Conservation (phyloP, 2,888 invertebrate species). For the Folsomia manolachei region DNA sequence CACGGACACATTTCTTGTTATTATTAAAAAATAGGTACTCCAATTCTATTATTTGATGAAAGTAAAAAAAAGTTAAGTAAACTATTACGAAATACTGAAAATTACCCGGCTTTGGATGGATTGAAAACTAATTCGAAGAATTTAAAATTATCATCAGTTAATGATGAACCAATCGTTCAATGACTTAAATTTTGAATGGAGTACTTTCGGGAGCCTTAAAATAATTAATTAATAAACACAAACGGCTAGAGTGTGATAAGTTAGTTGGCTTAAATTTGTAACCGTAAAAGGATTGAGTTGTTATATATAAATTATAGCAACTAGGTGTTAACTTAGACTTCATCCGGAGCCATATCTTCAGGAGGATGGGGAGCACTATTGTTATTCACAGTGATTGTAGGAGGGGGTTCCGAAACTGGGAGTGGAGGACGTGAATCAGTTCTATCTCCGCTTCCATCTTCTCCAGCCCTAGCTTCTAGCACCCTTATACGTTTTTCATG, state of each 20-base stretch:
- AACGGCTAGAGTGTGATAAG: background rate
- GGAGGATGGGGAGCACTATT: slow-evolving; percentile 37
- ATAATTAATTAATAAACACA: background rate
- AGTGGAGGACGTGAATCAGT: slow-evolving; percentile 31
- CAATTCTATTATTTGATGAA: background rate
- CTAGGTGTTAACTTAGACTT: slow-evolving; percentile 51
- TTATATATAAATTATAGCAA: background rate
- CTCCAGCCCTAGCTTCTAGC: slow-evolving; percentile 61
- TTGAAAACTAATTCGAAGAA: background rate
- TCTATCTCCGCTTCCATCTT: slow-evolving; percentile 28
- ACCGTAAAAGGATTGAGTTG: background rate
- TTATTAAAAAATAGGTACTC: background rate
- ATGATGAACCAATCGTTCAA: background rate
- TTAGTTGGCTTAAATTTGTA: background rate
- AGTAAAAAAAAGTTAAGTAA: background rate
- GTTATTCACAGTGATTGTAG: slow-evolving; percentile 46
- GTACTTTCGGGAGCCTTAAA: background rate
- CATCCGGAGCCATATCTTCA: slow-evolving; percentile 53
- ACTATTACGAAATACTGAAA: background rate
- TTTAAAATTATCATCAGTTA: background rate
- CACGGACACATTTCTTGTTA: background rate
- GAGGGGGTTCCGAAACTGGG: slow-evolving; percentile 43
- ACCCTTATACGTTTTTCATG: slow-evolving; percentile 84
- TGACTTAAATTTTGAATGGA: background rate
- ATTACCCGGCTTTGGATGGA: background rate